These are phyloP conservation scores for Pteromalus puparum DNA, from an alignment of 1,140 invertebrate species.

Conservation along the genomic window DNA sequence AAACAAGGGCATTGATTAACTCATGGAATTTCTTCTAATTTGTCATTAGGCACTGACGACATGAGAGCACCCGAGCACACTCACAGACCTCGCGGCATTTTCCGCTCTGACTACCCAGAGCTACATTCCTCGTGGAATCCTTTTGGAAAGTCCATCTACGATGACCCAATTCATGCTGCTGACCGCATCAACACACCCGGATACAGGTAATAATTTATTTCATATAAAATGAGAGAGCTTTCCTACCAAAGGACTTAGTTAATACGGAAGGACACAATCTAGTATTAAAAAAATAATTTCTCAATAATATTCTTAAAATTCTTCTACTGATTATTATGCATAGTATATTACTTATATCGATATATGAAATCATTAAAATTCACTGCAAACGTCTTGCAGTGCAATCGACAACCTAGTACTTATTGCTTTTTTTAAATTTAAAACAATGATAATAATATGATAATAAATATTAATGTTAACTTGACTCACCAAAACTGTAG, in stretches of 20 bases:
- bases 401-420: too few relatives aligned
- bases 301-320: not conserved
- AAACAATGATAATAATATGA: too few relatives aligned
- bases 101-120: slow-evolving; percentile 80
- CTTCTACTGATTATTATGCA: not conserved
- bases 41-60: slow-evolving; percentile 87
- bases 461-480: not conserved
- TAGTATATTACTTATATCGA: too few relatives aligned
- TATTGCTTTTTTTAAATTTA: too few relatives aligned
- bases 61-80: slow-evolving; percentile 88
- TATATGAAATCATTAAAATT: too few relatives aligned
- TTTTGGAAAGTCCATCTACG: slow-evolving; percentile 88
- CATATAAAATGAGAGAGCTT: not conserved
- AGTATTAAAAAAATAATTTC: not conserved
- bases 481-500: not conserved
- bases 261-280: not conserved
- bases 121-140: slow-evolving; percentile 81
- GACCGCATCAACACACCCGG: slow-evolving; percentile 89
- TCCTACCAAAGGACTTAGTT: not conserved
- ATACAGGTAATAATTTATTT: slow-evolving; percentile 79
- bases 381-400: too few relatives aligned
- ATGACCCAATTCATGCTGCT: slow-evolving; percentile 85
- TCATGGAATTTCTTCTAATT: slow-evolving; percentile 32
- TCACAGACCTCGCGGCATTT: slow-evolving; percentile 83
- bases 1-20: too few relatives aligned